A percentile compares a stretch with the other conserved stretches of the same genome.
phyloP scores from a whole-genome alignment of 1,140 invertebrate genomes.

The Macrosteles quadrilineatus region DNA sequence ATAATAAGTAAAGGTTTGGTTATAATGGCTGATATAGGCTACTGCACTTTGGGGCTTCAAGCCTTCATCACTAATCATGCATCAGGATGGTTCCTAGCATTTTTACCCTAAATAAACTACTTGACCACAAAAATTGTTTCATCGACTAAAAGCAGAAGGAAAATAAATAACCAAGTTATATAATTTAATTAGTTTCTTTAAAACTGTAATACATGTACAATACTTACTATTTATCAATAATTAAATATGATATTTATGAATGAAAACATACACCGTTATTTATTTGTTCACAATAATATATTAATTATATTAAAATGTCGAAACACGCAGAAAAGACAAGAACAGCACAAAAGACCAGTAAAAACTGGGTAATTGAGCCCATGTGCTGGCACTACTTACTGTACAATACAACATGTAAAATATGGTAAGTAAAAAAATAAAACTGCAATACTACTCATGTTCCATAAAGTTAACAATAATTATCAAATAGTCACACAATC shows the following conservation, averaged over 20 bases:
- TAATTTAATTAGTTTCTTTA: constrained; percentile 3
- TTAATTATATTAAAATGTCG: constrained; percentile 1
- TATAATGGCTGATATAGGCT: no score
- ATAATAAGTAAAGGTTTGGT: no score
- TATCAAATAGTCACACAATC: neutral
- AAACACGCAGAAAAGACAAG: constrained; percentile 18
- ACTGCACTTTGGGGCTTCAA: no score
- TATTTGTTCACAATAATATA: constrained; percentile 18
- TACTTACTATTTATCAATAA: constrained; percentile 8
- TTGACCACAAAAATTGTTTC: no score
- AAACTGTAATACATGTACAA: constrained; percentile 21
- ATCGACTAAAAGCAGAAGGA: no score
- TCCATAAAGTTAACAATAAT: neutral
- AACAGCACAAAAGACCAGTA: constrained; percentile 10
- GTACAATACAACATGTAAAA: neutral
- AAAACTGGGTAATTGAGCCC: constrained; percentile 3
- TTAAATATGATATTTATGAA: constrained; percentile 2
- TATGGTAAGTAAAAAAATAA: neutral
- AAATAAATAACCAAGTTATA: no score
- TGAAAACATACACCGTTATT: constrained; percentile 19
- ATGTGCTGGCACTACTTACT: neutral
- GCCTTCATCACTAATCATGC: no score
- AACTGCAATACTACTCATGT: neutral
- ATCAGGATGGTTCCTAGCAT: no score
- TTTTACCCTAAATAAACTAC: no score